Evolutionary conservation across 2,797 vertebrate species (phyloP).

Genomic region (Anas acuta): DNA sequence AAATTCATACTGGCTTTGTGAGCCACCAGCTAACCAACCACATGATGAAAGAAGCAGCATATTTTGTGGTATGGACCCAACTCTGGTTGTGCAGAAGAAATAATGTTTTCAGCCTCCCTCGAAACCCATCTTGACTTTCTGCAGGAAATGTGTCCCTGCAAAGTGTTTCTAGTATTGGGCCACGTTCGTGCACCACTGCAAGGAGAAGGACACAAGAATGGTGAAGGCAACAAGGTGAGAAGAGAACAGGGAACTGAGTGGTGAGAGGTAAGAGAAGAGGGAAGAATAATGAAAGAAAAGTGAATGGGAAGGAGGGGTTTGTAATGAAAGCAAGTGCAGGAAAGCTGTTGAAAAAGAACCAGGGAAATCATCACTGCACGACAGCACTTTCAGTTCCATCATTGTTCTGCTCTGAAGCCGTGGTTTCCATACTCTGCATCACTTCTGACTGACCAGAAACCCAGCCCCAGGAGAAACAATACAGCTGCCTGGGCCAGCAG

Average conservation of each 20-base stretch:
- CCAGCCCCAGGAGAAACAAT: background rate
- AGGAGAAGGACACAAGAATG: background rate
- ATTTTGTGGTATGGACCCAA: background rate
- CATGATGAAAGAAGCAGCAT: rapidly evolving
- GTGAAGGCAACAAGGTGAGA: background rate
- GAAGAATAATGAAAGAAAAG: constrained; percentile 13
- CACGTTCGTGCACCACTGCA: background rate
- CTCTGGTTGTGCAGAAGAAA: background rate
- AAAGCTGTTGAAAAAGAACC: constrained; percentile 9
- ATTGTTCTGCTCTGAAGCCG: constrained; percentile 33
- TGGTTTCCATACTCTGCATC: constrained; percentile 35
- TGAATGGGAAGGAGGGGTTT: background rate
- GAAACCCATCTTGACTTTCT: background rate
- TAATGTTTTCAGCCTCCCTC: background rate
- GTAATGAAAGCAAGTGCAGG: background rate
- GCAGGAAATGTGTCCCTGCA: background rate
- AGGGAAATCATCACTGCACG: background rate
- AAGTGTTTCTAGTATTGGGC: background rate
- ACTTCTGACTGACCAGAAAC: constrained; percentile 50
- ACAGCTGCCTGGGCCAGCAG: constrained; percentile 47
- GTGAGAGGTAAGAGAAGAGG: background rate
- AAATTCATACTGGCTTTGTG: background rate
- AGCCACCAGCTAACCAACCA: background rate
- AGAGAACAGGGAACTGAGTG: background rate
- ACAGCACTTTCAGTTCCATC: background rate